Evolutionary conservation across 2,888 invertebrate species (phyloP).

Genomic region (Antitype chi): DNA sequence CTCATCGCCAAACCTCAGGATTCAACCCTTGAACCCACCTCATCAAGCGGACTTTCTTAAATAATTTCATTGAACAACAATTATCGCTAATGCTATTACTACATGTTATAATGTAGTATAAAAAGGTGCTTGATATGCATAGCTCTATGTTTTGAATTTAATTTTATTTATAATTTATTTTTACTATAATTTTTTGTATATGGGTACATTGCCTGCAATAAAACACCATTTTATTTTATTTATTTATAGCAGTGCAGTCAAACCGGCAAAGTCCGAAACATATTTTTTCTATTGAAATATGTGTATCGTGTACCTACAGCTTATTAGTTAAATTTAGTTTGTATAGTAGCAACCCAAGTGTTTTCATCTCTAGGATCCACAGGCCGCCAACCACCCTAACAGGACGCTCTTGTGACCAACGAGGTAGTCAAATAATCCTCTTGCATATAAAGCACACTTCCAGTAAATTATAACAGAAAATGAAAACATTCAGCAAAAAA

Average conservation of each 20-base stretch:
- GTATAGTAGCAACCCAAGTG: background rate
- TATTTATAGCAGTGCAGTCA: background rate
- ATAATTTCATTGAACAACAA: background rate
- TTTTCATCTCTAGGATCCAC: background rate
- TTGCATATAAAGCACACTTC: background rate
- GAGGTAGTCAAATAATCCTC: background rate
- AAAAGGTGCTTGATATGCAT: background rate
- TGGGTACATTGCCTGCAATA: too few relatives aligned
- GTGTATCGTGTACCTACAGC: background rate
- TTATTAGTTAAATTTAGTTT: background rate
- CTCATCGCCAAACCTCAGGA: background rate
- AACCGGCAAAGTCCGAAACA: background rate
- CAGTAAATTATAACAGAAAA: slow-evolving; percentile 13
- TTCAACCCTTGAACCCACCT: background rate
- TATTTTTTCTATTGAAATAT: background rate
- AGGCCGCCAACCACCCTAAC: background rate
- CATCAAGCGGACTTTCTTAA: background rate
- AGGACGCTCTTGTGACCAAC: too few relatives aligned
- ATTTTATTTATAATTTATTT: too few relatives aligned
- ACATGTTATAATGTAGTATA: background rate
- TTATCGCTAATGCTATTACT: background rate
- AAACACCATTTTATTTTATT: too few relatives aligned
- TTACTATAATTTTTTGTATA: too few relatives aligned
- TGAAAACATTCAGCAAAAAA: slow-evolving; percentile 20
- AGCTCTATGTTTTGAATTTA: too few relatives aligned